A percentile compares a stretch with the other conserved stretches of the same genome.
Conservation (phyloP, 2,888 invertebrate genomes). For the Dendrolimus houi region DNA sequence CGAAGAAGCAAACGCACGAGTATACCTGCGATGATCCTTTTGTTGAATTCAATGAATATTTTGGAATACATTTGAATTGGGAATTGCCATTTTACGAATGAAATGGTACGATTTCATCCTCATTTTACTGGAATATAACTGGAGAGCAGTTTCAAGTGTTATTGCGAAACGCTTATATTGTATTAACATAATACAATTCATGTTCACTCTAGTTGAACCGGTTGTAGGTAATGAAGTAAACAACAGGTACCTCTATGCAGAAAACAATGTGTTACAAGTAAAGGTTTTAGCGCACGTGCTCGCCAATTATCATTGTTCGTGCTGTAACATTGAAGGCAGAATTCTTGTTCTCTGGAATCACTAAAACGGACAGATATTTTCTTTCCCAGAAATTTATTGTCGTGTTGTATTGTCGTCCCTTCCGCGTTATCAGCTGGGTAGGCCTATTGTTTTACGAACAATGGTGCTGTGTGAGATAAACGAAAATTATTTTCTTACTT, state of each 20-base stretch:
- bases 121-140: constrained; percentile 3
- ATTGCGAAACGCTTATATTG: constrained; percentile 8
- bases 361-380: background rate
- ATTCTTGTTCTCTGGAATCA: constrained; percentile 42
- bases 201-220: constrained; percentile 31
- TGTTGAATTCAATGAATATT: constrained; percentile 19
- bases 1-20: no score
- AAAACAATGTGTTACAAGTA: constrained; percentile 6
- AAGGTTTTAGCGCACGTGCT: constrained; percentile 31
- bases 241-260: constrained; percentile 14
- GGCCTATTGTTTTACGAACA: constrained; percentile 41
- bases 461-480: constrained; percentile 34
- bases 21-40: no score
- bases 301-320: constrained; percentile 43
- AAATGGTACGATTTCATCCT: background rate
- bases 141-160: constrained; percentile 11
- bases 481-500: constrained; percentile 22
- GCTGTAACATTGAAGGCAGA: constrained; percentile 39
- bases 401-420: constrained; percentile 13
- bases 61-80: constrained; percentile 17
- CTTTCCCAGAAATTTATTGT: background rate
- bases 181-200: constrained; percentile 25
- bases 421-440: constrained; percentile 20
- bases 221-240: constrained; percentile 20
- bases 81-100: constrained; percentile 6